Evolutionary conservation across 1,140 invertebrate species (phyloP), one percentile per base, ranked within the genome.

Genomic region (Drosophila nikananu): DNA sequence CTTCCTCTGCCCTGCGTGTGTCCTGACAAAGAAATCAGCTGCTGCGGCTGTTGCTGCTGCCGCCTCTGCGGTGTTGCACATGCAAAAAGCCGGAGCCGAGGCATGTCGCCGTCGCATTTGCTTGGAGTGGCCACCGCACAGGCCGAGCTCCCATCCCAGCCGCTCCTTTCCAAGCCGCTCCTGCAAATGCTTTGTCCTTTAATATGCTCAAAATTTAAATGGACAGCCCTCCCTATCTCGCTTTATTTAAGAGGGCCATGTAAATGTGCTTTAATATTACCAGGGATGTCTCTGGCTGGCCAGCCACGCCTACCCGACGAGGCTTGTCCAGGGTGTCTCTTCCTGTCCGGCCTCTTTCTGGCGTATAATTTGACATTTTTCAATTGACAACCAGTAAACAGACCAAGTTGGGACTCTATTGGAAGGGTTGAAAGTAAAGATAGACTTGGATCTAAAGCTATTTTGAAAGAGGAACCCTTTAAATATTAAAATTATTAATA

Each of bases 21-120:
- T 74, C 63, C 76, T 71, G 81, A 80, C 81, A 83, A 83, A 83
- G 81, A 86, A 86, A 87, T 86, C 84, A 89, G 84, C 84, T 87
- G 84, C 83, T 86, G 35, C 61, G 25, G 42, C 59, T 48, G 23
- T 30, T 66, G 62, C 66, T 68, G 66, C 66, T 72, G 77, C 83
- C 86, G 67, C 67, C 67, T 70, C 64, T 70, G 83, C 73, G 83
- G 83, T 76, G 76, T 74, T 80, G 70, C 80, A 86, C 83, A 83
- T 77, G 83, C 84, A 80, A 83, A 86, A 87, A 87, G 59, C 80
- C 67, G 62, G 59, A 77, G 73, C 74, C 77, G 65, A 77, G 84
- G 77, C 77, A 87, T 81, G 72, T 78, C 32, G 80, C 73, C 65
- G 81, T 89, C 72, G 83, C 80, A 87, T 87, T 87, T 87, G 80